These are phyloP conservation scores for Eueides isabella DNA, from an alignment of 1,140 invertebrate species.

Conservation along the genomic window DNA sequence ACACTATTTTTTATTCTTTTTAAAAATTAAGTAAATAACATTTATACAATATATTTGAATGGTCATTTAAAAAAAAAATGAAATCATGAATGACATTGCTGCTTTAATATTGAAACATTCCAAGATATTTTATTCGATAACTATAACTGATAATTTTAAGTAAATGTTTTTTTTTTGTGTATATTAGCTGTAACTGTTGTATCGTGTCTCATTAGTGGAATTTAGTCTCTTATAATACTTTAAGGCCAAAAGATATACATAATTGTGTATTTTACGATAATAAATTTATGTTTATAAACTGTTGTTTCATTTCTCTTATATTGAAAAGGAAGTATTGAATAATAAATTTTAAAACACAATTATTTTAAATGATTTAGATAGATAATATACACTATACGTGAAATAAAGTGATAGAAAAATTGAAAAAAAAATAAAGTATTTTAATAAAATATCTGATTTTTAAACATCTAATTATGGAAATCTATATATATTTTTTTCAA, in stretches of 20 bases:
- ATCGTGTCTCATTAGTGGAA: constrained; percentile 68
- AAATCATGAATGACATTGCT: constrained; percentile 62
- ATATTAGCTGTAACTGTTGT: constrained; percentile 73
- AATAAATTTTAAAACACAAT: too few relatives aligned
- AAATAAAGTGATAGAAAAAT: too few relatives aligned
- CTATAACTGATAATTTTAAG: constrained; percentile 60
- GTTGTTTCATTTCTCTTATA: constrained; percentile 32
- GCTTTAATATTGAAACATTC: constrained; percentile 60
- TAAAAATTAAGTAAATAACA: background rate
- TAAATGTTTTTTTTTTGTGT: constrained; percentile 62
- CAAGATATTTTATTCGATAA: constrained; percentile 46
- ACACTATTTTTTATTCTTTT: background rate
- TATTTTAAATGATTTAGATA: too few relatives aligned
- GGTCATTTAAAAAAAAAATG: constrained; percentile 24
- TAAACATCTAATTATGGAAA: too few relatives aligned
- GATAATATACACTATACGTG: too few relatives aligned
- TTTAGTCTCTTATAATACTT: constrained; percentile 73
- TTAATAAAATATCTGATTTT: too few relatives aligned
- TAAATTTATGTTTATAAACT: constrained; percentile 47
- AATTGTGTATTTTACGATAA: constrained; percentile 68
- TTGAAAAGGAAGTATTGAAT: too few relatives aligned
- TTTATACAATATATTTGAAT: constrained; percentile 20
- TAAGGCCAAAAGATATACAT: constrained; percentile 80
- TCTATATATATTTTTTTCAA: too few relatives aligned
- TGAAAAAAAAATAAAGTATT: too few relatives aligned